Conservation (phyloP, 1,140 invertebrate genomes). For the Pomacea maculata region DNA sequence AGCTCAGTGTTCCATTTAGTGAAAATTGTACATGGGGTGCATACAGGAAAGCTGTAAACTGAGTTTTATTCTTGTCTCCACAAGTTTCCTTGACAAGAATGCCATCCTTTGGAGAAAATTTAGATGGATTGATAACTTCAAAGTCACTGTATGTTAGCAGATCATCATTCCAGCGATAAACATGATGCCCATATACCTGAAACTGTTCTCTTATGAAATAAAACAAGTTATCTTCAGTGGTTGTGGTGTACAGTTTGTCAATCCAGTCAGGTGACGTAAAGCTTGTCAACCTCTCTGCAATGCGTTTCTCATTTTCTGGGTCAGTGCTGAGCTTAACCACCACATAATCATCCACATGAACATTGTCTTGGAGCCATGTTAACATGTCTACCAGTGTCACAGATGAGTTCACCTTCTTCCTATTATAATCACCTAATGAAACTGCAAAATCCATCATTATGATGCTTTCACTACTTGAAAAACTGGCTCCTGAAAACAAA, state of each 20-base stretch:
- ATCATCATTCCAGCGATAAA: constrained; percentile 30
- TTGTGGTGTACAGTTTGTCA: constrained; percentile 37
- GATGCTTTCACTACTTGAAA: constrained; percentile 5
- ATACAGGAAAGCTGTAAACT: constrained; percentile 26
- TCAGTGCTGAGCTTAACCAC: constrained; percentile 32
- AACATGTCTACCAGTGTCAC: constrained; percentile 26
- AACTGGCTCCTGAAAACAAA: constrained; percentile 16
- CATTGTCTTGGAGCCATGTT: constrained; percentile 28
- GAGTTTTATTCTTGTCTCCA: constrained; percentile 8
- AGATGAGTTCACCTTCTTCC: neutral
- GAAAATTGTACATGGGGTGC: neutral
- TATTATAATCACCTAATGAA: constrained; percentile 1
- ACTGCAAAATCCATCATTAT: neutral
- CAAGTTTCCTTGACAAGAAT: constrained; percentile 15
- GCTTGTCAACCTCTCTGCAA: constrained; percentile 12
- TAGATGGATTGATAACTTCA: constrained; percentile 20
- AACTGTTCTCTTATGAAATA: constrained; percentile 23
- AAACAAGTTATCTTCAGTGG: constrained; percentile 5
- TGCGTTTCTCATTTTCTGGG: constrained; percentile 23
- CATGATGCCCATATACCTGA: constrained; percentile 5
- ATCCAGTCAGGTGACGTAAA: constrained; percentile 37
- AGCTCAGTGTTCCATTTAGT: constrained; percentile 12
- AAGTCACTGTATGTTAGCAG: constrained; percentile 34
- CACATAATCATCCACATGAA: constrained; percentile 38
- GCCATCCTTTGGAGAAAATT: neutral